phyloP scores from a whole-genome alignment of 1,140 invertebrate genomes.

The Plectus sambesii region DNA sequence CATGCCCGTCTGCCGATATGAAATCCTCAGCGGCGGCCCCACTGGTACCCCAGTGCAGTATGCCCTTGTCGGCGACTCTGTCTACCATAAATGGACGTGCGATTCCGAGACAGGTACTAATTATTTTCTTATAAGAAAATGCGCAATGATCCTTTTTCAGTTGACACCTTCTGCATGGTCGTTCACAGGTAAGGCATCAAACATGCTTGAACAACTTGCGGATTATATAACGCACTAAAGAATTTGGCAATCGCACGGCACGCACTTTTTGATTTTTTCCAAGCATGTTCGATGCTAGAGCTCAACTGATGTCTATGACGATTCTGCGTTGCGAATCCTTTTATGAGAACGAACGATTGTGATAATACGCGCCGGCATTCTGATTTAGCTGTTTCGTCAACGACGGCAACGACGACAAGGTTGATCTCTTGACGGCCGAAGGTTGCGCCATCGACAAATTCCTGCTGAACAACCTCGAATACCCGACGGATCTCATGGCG shows the following conservation, averaged over 20 bases:
- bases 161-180: conserved; percentile 39
- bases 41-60: conserved; percentile 36
- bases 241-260: no score
- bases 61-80: conserved; percentile 39
- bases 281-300: no score
- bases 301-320: no score
- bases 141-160: no score
- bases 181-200: conserved; percentile 24
- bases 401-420: conserved; percentile 14
- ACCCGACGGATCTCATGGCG: conserved; percentile 31
- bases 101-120: no score
- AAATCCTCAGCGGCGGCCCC: conserved; percentile 32
- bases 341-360: no score
- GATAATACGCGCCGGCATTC: no score
- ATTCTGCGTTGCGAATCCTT: no score
- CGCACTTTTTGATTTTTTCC: no score
- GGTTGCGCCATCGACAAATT: conserved; percentile 33
- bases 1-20: conserved; percentile 30
- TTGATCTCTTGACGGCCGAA: conserved; percentile 13
- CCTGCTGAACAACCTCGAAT: conserved; percentile 33
- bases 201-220: no score
- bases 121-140: no score
- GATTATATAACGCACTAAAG: no score
- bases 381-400: conserved; percentile 19
- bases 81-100: conserved; percentile 42